Evolutionary conservation across 92 coral and sea anemone genomes (phyloP).

Genomic region (Montipora capitata): DNA sequence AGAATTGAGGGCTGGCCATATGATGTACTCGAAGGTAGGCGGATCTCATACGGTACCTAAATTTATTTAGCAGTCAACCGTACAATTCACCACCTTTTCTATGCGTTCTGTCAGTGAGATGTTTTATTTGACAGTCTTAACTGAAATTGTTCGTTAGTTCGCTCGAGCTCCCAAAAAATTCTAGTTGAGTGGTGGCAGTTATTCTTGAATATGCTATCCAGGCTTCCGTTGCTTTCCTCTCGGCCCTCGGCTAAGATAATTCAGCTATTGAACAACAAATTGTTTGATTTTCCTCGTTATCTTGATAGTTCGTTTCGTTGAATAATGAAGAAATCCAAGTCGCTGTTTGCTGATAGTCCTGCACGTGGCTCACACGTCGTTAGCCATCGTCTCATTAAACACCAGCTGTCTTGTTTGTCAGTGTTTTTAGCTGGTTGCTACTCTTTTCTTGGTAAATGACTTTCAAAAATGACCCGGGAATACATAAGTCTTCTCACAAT

Average conservation of each 20-base stretch:
- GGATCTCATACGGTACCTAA: neutral
- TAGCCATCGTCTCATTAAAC: neutral
- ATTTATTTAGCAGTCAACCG: neutral
- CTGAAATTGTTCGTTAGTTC: no score
- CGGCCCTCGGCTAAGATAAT: no score
- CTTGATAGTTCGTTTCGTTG: neutral
- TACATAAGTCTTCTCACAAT: slow-evolving; percentile 39
- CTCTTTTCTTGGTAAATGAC: neutral
- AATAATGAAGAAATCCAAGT: neutral
- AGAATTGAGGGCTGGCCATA: neutral
- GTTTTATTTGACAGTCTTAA: no score
- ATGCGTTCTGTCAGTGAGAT: no score
- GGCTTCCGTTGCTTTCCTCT: no score
- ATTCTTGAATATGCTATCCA: no score
- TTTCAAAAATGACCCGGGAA: slow-evolving; percentile 28
- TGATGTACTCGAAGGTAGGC: neutral
- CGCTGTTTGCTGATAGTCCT: neutral
- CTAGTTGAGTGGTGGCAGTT: no score
- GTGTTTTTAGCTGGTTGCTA: neutral
- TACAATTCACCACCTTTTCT: neutral
- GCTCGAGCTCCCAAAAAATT: no score
- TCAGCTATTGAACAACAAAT: no score
- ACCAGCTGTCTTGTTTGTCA: slow-evolving; percentile 36
- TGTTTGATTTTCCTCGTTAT: neutral
- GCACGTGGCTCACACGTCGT: slow-evolving; percentile 12